These are phyloP conservation scores for Riparia riparia DNA, from an alignment of 2,113 vertebrate species.

Conservation along the genomic window DNA sequence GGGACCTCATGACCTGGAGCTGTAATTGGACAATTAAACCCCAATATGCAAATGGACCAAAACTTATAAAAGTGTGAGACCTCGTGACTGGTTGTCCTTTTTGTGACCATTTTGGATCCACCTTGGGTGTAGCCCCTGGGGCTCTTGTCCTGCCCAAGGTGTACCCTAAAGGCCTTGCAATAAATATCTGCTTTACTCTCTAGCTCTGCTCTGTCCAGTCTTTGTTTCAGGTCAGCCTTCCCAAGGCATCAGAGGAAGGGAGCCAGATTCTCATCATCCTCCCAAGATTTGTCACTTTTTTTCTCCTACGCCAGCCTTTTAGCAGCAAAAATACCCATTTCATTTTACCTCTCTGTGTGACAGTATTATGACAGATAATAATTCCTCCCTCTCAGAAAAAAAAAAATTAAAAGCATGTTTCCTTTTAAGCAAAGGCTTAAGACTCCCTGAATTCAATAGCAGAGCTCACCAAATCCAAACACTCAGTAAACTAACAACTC, in stretches of 20 bases:
- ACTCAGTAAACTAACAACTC: not conserved
- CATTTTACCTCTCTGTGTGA: not conserved
- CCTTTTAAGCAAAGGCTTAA: not conserved
- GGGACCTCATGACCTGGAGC: too few species aligned
- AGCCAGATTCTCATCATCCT: not conserved
- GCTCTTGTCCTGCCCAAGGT: too few species aligned
- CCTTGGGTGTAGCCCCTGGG: too few species aligned
- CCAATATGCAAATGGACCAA: too few species aligned
- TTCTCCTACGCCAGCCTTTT: not conserved
- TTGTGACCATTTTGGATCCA: too few species aligned
- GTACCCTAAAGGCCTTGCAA: too few species aligned
- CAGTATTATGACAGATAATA: not conserved
- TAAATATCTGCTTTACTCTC: too few species aligned
- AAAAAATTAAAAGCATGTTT: not conserved
- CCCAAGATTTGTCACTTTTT: not conserved
- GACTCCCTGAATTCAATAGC: not conserved
- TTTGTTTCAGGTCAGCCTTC: too few species aligned
- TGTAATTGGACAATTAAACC: too few species aligned
- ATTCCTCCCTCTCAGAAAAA: not conserved
- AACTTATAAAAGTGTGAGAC: too few species aligned
- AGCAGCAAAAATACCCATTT: not conserved
- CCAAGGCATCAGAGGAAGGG: not conserved
- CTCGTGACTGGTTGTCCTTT: too few species aligned
- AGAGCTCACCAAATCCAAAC: not conserved
- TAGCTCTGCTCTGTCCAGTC: too few species aligned